Evolutionary conservation across 2,113 vertebrate genomes (phyloP).

Genomic region (Pholis gunnellus): DNA sequence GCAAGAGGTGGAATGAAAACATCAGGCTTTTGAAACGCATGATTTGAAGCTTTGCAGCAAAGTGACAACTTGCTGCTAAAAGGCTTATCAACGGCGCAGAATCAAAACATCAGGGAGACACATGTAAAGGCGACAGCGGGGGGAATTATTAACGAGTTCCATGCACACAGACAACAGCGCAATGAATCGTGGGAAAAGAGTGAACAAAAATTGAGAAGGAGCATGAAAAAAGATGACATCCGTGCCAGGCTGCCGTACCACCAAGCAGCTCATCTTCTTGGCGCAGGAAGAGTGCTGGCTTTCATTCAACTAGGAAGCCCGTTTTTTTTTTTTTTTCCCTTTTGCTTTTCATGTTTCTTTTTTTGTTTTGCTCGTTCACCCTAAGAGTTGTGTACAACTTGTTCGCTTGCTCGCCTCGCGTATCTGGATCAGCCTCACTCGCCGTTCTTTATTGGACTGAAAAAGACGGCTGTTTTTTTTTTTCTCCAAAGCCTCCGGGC

Average conservation of each 20-base stretch:
- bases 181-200: slow-evolving; percentile 36
- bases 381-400: slow-evolving; percentile 59
- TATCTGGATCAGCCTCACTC: slow-evolving; percentile 69
- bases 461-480: slow-evolving; percentile 57
- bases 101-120: slow-evolving; percentile 39
- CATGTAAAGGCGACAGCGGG: slow-evolving; percentile 15
- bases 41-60: slow-evolving; percentile 11
- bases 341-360: slow-evolving; percentile 43
- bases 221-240: slow-evolving; percentile 43
- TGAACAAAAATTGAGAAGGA: slow-evolving; percentile 41
- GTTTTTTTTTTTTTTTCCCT: slow-evolving; percentile 27
- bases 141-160: slow-evolving; percentile 13
- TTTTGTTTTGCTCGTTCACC: slow-evolving; percentile 67
- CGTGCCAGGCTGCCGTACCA: slow-evolving; percentile 45
- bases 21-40: slow-evolving; percentile 3
- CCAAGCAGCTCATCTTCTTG: slow-evolving; percentile 70
- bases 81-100: slow-evolving; percentile 11
- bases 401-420: slow-evolving; percentile 57
- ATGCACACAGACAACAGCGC: slow-evolving; percentile 1
- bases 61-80: slow-evolving; percentile 4
- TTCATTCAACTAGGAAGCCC: slow-evolving; percentile 58
- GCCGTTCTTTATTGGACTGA: slow-evolving; percentile 65
- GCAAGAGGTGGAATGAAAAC: slow-evolving; percentile 22
- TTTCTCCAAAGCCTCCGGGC: slow-evolving; percentile 62
- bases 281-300: slow-evolving; percentile 58